Conservation (phyloP, 2,888 invertebrate species). For the Tupiocoris notatus region DNA sequence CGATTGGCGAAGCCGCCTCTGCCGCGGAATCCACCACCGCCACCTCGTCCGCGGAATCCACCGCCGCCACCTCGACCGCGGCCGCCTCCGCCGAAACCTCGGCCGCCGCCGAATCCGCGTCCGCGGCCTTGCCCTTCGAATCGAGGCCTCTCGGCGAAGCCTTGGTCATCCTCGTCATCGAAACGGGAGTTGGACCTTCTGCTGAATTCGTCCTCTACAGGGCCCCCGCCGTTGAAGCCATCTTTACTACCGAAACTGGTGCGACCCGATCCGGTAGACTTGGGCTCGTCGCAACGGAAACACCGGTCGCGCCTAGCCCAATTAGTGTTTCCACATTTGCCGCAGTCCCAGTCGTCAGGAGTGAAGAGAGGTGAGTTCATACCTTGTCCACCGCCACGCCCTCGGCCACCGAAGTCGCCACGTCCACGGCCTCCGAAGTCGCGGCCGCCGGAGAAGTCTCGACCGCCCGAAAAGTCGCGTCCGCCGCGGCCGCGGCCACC, state of each 20-base stretch:
- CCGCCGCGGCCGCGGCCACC: not conserved
- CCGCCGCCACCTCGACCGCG: conserved; percentile 7
- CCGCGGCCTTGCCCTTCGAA: conserved; percentile 5
- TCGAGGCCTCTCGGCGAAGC: conserved; percentile 7
- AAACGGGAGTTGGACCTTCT: not conserved
- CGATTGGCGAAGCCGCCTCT: not conserved
- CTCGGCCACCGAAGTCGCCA: conserved; percentile 2
- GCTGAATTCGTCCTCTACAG: conserved; percentile 14
- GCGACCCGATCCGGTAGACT: not conserved
- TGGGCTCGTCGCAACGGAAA: conserved; percentile 32
- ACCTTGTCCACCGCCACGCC: not conserved
- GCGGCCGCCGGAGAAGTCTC: conserved; percentile 1
- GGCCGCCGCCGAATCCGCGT: not conserved
- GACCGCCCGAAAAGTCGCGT: not conserved
- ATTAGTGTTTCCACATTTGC: conserved; percentile 23
- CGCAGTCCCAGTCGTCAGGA: conserved; percentile 34
- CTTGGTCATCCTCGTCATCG: conserved; percentile 23
- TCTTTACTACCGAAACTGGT: not conserved
- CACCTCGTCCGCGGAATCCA: not conserved
- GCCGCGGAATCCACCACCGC: not conserved
- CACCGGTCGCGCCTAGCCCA: conserved; percentile 34
- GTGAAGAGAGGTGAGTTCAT: conserved; percentile 7
- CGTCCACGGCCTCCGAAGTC: not conserved
- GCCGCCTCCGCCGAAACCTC: not conserved
- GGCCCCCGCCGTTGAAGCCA: not conserved